Base-by-base conservation (phyloP, 2,113 vertebrate genomes). In the Heloderma charlesbogerti region DNA sequence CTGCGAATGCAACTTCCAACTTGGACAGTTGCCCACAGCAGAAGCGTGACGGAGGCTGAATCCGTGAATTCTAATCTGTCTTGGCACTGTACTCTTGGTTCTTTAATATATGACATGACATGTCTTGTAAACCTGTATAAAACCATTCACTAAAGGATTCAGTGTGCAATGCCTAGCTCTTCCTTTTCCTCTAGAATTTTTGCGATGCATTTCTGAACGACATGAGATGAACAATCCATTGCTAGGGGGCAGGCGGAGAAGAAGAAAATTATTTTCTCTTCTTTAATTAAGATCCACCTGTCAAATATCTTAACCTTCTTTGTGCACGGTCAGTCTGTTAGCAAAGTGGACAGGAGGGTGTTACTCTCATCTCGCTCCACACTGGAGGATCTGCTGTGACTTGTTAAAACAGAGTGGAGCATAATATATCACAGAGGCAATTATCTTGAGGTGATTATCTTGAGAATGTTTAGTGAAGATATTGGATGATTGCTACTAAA, bases 41-140 rank as follows among this genome's bases (percentile, higher is more conserved):
- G 72, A 43, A 84, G 45, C 25, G 31, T 18, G 34, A 45, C 5
- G 48, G 57, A 71, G 0, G 4, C 31, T 88, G 60, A 84, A 13
- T n/a, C 48, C 54, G 54, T n/a, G 37, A 45, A 60, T 45, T 40
- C 63, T 84, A 88, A 88, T 91, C 60, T 54, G 45, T 88, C 20
- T 79, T 79, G 60, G 72, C 60, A 71, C 72, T n/a, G 29, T 45
- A 45, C 45, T 88, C 66, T 57, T n/a, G 45, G 66, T 91, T 78
- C 90, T 79, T 84, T 79, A 78, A 88, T 71, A 84, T 88, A 77
- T 84, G 78, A 91, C 81, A 88, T 88, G 87, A 71, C 72, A 60
- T 20, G 27, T 78, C 86, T 88, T 57, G 45, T 91, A 71, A 54
- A 16, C 45, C 90, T 85, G 48, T 84, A 88, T 88, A 88, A 91